Evolutionary conservation across 1,140 invertebrate genomes (phyloP).

Genomic region (Telenomus remus): DNA sequence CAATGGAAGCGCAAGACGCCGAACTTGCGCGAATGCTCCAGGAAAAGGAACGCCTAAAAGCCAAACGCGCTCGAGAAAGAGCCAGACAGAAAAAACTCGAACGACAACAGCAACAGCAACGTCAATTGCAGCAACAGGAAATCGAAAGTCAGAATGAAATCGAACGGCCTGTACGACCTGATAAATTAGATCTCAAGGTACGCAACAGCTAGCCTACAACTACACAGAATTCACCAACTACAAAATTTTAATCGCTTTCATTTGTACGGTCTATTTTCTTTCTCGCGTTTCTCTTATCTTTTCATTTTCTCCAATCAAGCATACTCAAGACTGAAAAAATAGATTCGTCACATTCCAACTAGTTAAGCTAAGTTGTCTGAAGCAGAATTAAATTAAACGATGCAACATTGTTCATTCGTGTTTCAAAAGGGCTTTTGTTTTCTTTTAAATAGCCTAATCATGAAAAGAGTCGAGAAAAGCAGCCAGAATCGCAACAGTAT

Average conservation of each 20-base stretch:
- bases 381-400: too few relatives aligned
- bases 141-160: conserved; percentile 65
- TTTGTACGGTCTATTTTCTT: too few relatives aligned
- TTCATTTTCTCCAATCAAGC: too few relatives aligned
- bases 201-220: background rate
- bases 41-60: conserved; percentile 86
- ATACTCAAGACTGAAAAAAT: too few relatives aligned
- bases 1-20: conserved; percentile 93
- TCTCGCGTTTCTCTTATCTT: too few relatives aligned
- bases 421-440: background rate
- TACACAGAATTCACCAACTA: background rate
- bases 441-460: conserved; percentile 20
- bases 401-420: too few relatives aligned
- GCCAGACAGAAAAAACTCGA: conserved; percentile 81
- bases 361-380: too few relatives aligned
- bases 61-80: conserved; percentile 80
- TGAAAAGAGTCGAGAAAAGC: conserved; percentile 45
- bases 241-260: too few relatives aligned
- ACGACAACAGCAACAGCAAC: conserved; percentile 77
- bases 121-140: conserved; percentile 77
- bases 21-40: conserved; percentile 92
- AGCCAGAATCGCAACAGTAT: conserved; percentile 60
- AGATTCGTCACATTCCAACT: too few relatives aligned
- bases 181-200: conserved; percentile 68
- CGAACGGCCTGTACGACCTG: conserved; percentile 67